Base-by-base conservation (phyloP, 2,888 invertebrate species). In the Drosophila koepferae region DNA sequence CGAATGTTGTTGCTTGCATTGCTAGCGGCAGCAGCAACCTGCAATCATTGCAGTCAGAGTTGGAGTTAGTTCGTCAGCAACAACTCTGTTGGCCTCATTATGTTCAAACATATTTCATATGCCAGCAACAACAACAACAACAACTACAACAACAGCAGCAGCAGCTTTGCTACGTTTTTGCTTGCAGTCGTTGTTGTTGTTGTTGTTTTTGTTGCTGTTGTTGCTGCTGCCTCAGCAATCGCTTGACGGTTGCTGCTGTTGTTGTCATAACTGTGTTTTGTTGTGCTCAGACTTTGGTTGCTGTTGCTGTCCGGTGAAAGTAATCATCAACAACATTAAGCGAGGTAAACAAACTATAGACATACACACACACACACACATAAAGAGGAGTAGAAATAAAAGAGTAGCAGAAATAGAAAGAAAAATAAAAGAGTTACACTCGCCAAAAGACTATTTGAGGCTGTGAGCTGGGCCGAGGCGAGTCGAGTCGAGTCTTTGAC, bases 101-200 rank as follows among this genome's bases (percentile, higher is more conserved):
- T 80, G 74, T 72, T 88, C 68, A 80, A 90, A 80, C 86, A 88
- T 82, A 90, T 88, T 86, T 86, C 88, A 90, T 82, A 88, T 82
- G 80, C 83, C 82, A 64, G 18, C 72, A 75, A 53, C 64, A 69
- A 40, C 67, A 43, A 18, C 9, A 40, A 40, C 7, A 40, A 16
- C 4, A 40, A 4, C 81, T 1, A 20, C 20, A 20, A 2, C 2
- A 20, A 20, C 20, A 20, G 20, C 20, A 67, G 14, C 72, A 77
- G 49, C 65, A 66, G 72, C 68, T 60, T 64, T 62, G 87, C 72
- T 81, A 72, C 63, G 67, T 81, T 73, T 76, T 76, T 63, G 72
- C 64, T 63, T 59, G 51, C 65, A 46, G 36, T 63, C 60, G 56
- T 61, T 49, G 74, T 48, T 59, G 63, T 46, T 56, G 36, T 63